phyloP scores from a whole-genome alignment of 2,113 vertebrate species.

The Heterotilapia buettikoferi region DNA sequence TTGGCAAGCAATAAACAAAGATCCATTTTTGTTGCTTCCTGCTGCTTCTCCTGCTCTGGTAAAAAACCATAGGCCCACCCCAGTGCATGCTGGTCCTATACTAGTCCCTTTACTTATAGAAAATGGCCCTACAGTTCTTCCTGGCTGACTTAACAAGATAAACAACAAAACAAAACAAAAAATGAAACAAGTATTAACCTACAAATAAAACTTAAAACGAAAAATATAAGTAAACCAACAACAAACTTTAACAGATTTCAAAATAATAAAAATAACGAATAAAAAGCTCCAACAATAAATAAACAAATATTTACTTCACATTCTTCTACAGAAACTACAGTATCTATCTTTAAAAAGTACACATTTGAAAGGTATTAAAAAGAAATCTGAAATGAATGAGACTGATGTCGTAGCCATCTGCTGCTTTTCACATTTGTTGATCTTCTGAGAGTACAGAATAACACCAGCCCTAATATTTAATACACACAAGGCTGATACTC shows the following conservation, averaged over 20 bases:
- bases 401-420: not conserved
- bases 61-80: not conserved
- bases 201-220: fast-evolving
- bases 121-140: not conserved
- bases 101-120: not conserved
- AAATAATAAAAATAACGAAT: not conserved
- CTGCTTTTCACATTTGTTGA: not conserved
- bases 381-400: not conserved
- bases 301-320: not conserved
- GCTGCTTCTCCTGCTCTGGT: not conserved
- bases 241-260: not conserved
- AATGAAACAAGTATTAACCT: fast-evolving
- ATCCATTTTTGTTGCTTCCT: not conserved
- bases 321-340: not conserved
- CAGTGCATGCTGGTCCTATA: not conserved
- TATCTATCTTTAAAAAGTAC: not conserved
- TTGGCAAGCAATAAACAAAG: not conserved
- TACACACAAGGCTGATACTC: not conserved
- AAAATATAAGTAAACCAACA: not conserved
- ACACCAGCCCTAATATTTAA: not conserved
- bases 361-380: not conserved
- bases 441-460: fast-evolving
- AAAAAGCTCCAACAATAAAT: not conserved
- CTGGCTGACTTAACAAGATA: not conserved
- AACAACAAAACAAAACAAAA: not conserved